These are phyloP conservation scores for Ophioderma brevispina DNA, from an alignment of 35 echinoderm and acorn worm species.

Conservation along the genomic window DNA sequence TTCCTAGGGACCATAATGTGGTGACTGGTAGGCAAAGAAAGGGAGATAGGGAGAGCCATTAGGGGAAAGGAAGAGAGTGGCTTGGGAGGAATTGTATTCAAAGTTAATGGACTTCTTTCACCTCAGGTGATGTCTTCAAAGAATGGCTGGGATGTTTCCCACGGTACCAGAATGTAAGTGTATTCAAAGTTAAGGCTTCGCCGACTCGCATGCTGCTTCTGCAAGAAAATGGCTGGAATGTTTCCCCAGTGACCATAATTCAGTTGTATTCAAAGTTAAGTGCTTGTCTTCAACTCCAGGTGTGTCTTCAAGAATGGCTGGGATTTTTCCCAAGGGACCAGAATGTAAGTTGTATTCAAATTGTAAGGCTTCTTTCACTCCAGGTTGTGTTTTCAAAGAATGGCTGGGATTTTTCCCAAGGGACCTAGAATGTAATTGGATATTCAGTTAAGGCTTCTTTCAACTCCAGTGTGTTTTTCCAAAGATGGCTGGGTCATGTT, in stretches of 20 bases:
- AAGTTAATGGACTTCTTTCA: neutral
- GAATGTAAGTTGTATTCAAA: conserved; percentile 79
- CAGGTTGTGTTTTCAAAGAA: conserved; percentile 88
- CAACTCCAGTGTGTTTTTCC: too few species aligned
- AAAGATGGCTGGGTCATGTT: too few species aligned
- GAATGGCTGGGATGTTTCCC: conserved; percentile 95
- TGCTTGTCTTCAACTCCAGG: conserved; percentile 96
- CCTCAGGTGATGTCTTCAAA: conserved; percentile 87
- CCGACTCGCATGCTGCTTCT: neutral
- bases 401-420: conserved; percentile 96
- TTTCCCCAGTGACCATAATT: too few species aligned
- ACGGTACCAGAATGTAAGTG: too few species aligned
- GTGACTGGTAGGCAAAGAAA: too few species aligned
- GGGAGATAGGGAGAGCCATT: too few species aligned
- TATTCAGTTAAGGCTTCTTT: too few species aligned
- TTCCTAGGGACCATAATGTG: conserved; percentile 93
- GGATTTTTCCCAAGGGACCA: conserved; percentile 98
- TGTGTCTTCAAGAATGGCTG: conserved; percentile 93
- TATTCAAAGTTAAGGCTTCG: too few species aligned
- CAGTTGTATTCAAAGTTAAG: too few species aligned
- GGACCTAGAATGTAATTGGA: too few species aligned
- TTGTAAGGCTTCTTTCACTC: neutral
- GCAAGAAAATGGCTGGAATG: neutral
- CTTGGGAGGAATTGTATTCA: conserved; percentile 20
- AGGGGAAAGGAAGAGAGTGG: too few species aligned